Percentiles rank a stretch among this genome's conserved stretches.
phyloP scores from a whole-genome alignment of 2,113 vertebrate species.

The Cynopterus brachyotis region DNA sequence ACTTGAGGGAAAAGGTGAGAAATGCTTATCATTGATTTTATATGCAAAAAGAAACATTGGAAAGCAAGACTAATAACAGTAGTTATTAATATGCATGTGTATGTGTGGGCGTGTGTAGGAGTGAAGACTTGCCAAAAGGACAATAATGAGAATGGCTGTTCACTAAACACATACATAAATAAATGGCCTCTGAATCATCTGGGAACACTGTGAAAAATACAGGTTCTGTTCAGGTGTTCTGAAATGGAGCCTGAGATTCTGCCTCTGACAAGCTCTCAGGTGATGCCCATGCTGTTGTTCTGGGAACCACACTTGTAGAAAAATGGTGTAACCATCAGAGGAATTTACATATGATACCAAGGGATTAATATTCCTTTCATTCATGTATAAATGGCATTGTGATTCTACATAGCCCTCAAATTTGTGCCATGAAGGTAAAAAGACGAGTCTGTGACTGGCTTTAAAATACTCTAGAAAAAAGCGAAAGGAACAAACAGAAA shows the following conservation, averaged over 20 bases:
- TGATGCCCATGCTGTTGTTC: accelerated
- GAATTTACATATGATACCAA: not conserved
- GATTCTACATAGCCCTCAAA: not conserved
- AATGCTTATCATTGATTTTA: not conserved
- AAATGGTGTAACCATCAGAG: not conserved
- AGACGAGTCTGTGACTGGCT: not conserved
- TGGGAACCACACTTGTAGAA: not conserved
- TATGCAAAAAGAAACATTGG: not conserved
- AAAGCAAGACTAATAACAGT: not conserved
- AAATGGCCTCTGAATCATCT: not conserved
- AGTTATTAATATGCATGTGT: no score
- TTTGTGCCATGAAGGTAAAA: not conserved
- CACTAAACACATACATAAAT: not conserved
- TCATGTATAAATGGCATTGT: not conserved
- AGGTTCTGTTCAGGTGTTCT: no score
- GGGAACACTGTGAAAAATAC: not conserved
- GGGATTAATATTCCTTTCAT: not conserved
- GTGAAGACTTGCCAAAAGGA: not conserved
- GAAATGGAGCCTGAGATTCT: not conserved
- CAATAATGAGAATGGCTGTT: not conserved
- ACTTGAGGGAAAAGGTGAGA: not conserved
- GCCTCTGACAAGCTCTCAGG: not conserved
- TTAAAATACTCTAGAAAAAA: not conserved
- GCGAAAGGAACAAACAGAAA: not conserved
- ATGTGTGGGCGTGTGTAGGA: not conserved